These are phyloP conservation scores for Hydropotes inermis DNA, from an alignment of 2,113 vertebrate genomes.

Conservation along the genomic window DNA sequence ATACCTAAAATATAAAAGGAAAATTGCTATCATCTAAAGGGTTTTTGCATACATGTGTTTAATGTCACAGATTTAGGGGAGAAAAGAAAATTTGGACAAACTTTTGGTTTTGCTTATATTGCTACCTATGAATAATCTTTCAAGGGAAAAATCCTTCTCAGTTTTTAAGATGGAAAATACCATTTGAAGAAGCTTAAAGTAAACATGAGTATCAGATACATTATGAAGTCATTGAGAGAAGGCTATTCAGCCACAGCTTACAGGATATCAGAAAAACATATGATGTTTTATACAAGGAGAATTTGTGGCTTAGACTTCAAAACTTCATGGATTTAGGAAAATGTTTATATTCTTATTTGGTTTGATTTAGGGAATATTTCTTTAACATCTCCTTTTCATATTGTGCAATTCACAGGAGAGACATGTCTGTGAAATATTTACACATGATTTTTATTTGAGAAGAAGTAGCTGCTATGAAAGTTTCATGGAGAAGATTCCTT, in stretches of 20 bases:
- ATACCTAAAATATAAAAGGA: conserved; percentile 15
- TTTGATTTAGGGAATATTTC: conserved; percentile 72
- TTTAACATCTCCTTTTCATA: conserved; percentile 64
- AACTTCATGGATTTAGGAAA: conserved; percentile 59
- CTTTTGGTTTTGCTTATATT: conserved; percentile 58
- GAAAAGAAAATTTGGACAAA: conserved; percentile 52
- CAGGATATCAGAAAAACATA: conserved; percentile 43
- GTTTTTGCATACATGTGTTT: conserved; percentile 48
- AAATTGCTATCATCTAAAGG: neutral
- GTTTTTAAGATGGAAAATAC: conserved; percentile 57
- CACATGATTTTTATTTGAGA: conserved; percentile 67
- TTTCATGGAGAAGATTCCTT: conserved; percentile 19
- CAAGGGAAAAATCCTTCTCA: conserved; percentile 62
- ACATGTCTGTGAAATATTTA: conserved; percentile 66
- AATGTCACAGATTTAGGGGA: conserved; percentile 54
- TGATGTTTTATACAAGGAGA: conserved; percentile 49
- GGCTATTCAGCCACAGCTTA: conserved; percentile 37
- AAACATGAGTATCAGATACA: conserved; percentile 47
- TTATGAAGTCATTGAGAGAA: conserved; percentile 44
- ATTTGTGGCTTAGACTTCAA: conserved; percentile 69
- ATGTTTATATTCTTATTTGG: conserved; percentile 58
- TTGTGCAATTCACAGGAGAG: conserved; percentile 45
- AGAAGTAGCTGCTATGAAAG: conserved; percentile 50
- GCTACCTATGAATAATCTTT: conserved; percentile 72
- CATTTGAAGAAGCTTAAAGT: conserved; percentile 53